These are phyloP conservation scores for Nasua narica DNA, from an alignment of 2,797 vertebrate genomes.

Conservation along the genomic window DNA sequence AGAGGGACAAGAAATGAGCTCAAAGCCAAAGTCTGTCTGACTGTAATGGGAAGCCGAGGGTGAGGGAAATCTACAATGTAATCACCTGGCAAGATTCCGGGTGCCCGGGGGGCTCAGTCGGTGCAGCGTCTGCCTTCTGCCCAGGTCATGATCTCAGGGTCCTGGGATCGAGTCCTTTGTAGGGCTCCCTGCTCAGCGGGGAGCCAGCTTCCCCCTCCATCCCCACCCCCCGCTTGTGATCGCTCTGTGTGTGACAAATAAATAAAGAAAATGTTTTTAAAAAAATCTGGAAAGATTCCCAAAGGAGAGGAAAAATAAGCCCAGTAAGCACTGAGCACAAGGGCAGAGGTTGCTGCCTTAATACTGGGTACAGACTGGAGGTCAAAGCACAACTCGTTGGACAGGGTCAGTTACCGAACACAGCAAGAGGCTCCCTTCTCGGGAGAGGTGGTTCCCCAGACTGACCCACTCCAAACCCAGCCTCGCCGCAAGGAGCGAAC, in stretches of 20 bases:
- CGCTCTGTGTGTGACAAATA: not conserved
- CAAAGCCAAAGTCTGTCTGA: not conserved
- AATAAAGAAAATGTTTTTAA: not conserved
- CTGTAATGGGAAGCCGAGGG: not conserved
- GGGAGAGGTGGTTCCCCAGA: not conserved
- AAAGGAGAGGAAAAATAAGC: not conserved
- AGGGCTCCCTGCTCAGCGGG: too few species aligned
- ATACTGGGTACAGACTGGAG: not conserved
- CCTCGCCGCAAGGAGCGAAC: not conserved
- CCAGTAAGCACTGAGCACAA: not conserved
- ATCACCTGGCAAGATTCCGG: too few species aligned
- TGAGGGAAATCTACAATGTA: not conserved
- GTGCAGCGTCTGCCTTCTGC: not conserved
- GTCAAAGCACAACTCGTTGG: not conserved
- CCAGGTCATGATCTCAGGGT: not conserved
- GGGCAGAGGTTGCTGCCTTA: not conserved
- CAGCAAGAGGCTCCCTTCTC: not conserved
- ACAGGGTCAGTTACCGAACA: not conserved
- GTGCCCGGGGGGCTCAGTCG: not conserved
- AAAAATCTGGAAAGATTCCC: not conserved
- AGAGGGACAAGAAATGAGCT: not conserved
- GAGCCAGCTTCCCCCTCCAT: not conserved
- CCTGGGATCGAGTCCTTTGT: not conserved
- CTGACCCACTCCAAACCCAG: not conserved
- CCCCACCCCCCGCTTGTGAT: too few species aligned